Base-by-base conservation (phyloP, 2,797 vertebrate species). In the Selene dorsalis region DNA sequence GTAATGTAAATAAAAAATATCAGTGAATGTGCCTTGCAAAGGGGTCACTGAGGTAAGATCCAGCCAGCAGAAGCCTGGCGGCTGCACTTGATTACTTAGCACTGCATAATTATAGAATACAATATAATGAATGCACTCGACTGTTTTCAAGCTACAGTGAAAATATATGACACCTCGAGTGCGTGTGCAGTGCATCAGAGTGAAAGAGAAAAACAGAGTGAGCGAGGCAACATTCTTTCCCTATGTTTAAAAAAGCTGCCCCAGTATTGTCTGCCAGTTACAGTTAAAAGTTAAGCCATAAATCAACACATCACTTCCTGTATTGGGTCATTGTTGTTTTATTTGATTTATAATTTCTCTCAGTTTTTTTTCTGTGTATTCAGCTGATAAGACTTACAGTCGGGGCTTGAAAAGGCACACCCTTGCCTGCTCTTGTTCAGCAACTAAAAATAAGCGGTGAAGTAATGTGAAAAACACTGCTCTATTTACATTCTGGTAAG, bases 381-480 rank as follows among this genome's bases (percentile, higher is more conserved):
- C 85, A 88, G 84, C 89, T 90, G 92, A 93, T 93, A 91, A 92
- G 91, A 74, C 82, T 84, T 82, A 82, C 76, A 90, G 87, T 80
- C 30, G 24, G 75, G 62, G 79, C 69, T 89, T 79, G 82, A 85
- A 80, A 66, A 88, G 91, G 79, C 88, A 91, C 91, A 82, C 88
- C 91, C 91, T 90, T 48, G 84, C 87, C 85, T 91, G 88, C 89
- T 92, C 88, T 93, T 93, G 90, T 92, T 92, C 89, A 86, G 84
- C 59, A 77, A 89, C 94, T 95, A 94, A 94, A 94, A 94, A 94
- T 95, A 95, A 91, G 80, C 38, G 62, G 85, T 94, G 92, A 93
- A 93, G 93, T 93, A 93, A 93, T 93, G 91, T 87, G 92, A 94
- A 94, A 93, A 94, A 88, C 90, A 87, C 84, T 85, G 87, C 90